Percentiles rank a stretch among this genome's conserved stretches.
phyloP scores from a whole-genome alignment of 2,888 invertebrate species.

The Argyresthia goedartella region DNA sequence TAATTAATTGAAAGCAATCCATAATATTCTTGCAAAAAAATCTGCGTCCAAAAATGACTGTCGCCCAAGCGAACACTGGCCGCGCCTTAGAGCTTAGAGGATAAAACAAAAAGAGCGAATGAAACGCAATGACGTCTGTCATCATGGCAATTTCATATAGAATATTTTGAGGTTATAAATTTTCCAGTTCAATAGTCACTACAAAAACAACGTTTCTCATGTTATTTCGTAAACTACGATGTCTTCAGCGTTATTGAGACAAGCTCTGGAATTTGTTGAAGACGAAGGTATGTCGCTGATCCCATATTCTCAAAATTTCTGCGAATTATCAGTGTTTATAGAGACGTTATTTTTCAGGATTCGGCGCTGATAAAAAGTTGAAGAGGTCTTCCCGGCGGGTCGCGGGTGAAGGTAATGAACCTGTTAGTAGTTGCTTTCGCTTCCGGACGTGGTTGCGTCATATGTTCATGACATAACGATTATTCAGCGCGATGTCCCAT shows the following conservation, averaged over 20 bases:
- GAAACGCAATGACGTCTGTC: background rate
- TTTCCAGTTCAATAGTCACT: conserved; percentile 6
- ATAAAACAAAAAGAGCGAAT: too few relatives aligned
- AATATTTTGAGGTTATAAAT: conserved; percentile 24
- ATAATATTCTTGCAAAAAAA: too few relatives aligned
- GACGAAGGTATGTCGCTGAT: conserved; percentile 39
- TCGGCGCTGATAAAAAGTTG: too few relatives aligned
- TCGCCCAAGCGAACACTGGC: too few relatives aligned
- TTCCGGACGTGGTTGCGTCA: background rate
- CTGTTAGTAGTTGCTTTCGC: background rate
- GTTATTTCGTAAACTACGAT: conserved; percentile 36
- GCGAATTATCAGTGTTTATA: too few relatives aligned
- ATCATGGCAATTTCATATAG: background rate
- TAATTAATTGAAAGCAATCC: too few relatives aligned
- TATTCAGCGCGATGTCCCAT: too few relatives aligned
- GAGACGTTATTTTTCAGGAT: too few relatives aligned
- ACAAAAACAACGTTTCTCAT: background rate
- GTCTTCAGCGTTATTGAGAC: conserved; percentile 69
- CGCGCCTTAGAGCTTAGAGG: too few relatives aligned
- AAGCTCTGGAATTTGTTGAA: conserved; percentile 68
- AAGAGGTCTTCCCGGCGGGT: conserved; percentile 8
- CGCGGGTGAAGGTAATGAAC: conserved; percentile 42
- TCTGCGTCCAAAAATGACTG: too few relatives aligned
- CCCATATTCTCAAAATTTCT: background rate
- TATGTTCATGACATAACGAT: background rate